These are phyloP conservation scores for Psittacula derbiana DNA, from an alignment of 2,797 vertebrate species.

Conservation along the genomic window DNA sequence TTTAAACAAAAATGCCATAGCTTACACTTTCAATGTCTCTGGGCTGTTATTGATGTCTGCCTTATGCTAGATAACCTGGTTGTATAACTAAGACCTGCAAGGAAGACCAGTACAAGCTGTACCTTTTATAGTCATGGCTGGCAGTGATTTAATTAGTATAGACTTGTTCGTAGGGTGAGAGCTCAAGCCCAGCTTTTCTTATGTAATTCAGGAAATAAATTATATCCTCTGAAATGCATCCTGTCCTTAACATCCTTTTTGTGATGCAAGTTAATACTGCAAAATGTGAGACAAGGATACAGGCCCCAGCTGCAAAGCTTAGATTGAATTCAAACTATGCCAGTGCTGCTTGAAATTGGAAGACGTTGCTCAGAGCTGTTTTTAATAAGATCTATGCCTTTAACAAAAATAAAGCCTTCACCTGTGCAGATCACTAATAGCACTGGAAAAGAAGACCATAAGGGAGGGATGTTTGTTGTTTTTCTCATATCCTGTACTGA, in stretches of 20 bases:
- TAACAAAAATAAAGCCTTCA: neutral
- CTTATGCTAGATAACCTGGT: neutral
- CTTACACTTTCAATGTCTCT: neutral
- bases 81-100: neutral
- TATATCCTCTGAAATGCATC: neutral
- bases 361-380: neutral
- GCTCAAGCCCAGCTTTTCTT: neutral
- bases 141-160: conserved; percentile 21
- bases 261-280: neutral
- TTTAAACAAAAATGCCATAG: neutral
- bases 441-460: neutral
- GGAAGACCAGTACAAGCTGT: neutral
- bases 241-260: neutral
- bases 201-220: conserved; percentile 31
- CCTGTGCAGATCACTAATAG: neutral
- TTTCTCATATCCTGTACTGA: conserved; percentile 3
- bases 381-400: conserved; percentile 11
- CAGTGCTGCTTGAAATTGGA: neutral
- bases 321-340: conserved; percentile 6
- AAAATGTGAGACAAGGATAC: neutral
- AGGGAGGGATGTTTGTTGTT: neutral
- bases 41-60: neutral
- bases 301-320: neutral
- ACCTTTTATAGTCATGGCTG: neutral
- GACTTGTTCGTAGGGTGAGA: neutral